Conservation (phyloP, 1,140 invertebrate species). For the Pseudomyrmex sp. region DNA sequence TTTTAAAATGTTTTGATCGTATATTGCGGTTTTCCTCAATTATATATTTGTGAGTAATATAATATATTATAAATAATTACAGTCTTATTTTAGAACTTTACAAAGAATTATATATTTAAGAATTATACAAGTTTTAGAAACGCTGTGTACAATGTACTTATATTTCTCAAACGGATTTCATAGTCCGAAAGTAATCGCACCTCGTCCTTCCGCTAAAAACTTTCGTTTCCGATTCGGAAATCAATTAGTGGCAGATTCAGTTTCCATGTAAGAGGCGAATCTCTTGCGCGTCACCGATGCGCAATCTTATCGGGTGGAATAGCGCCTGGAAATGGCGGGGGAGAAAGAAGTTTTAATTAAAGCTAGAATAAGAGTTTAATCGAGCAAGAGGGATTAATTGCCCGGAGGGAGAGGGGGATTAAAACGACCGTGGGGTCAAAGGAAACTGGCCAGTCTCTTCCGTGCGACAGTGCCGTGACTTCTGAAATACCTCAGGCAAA, state of each 20-base stretch:
- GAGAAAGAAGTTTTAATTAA: constrained; percentile 80
- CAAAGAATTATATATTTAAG: no score
- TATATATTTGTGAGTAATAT: no score
- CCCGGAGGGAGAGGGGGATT: constrained; percentile 55
- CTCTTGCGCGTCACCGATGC: constrained; percentile 64
- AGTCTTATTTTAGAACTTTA: no score
- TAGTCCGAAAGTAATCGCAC: constrained; percentile 13
- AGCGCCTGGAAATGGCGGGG: constrained; percentile 51
- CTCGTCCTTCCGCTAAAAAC: constrained; percentile 22
- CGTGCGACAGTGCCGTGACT: constrained; percentile 53
- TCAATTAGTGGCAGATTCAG: constrained; percentile 66
- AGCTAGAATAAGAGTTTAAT: constrained; percentile 80
- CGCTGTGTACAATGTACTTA: background rate
- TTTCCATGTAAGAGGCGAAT: constrained; percentile 64
- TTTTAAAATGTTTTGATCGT: no score
- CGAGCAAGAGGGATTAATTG: constrained; percentile 80
- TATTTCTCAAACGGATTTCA: constrained; percentile 33
- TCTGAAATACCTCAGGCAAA: constrained; percentile 62
- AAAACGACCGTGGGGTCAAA: constrained; percentile 75
- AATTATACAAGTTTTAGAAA: background rate
- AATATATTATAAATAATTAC: no score
- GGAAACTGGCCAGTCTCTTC: constrained; percentile 34
- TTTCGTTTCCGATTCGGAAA: constrained; percentile 62
- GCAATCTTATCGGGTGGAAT: constrained; percentile 56
- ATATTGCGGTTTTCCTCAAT: no score